phyloP scores from a whole-genome alignment of 2,113 vertebrate species.

The Xiphorhynchus elegans region DNA sequence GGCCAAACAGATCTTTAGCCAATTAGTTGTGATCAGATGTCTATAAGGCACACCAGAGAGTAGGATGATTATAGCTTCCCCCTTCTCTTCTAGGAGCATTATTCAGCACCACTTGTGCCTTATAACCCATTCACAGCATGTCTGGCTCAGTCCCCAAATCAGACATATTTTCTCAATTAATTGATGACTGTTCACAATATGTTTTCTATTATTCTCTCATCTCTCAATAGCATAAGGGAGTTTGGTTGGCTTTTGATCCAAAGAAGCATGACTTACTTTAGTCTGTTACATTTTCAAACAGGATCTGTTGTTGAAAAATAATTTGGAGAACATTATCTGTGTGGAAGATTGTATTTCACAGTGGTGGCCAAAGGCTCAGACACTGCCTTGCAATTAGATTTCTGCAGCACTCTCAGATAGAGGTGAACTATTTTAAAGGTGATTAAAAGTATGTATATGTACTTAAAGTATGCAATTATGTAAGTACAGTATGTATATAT shows the following conservation, averaged over 20 bases:
- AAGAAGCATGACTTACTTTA: neutral
- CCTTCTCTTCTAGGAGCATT: neutral
- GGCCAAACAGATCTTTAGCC: neutral
- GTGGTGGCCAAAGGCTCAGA: neutral
- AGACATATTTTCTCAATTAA: conserved; percentile 1
- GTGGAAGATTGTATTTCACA: neutral
- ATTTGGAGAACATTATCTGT: neutral
- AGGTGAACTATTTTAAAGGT: neutral
- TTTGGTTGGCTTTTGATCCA: neutral
- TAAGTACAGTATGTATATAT: neutral
- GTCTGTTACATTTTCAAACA: neutral
- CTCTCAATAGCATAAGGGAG: neutral
- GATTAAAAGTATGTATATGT: neutral
- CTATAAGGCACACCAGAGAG: neutral
- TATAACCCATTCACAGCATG: neutral
- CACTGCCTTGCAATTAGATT: neutral
- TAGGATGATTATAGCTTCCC: neutral
- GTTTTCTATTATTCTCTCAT: neutral
- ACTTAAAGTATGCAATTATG: neutral
- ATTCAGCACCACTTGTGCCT: neutral
- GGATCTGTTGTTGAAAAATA: neutral
- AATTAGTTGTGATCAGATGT: neutral
- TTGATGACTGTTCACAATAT: neutral
- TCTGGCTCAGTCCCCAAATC: neutral
- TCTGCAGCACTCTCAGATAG: neutral